phyloP scores from a whole-genome alignment of 2,113 vertebrate species.

The Varanus komodoensis region DNA sequence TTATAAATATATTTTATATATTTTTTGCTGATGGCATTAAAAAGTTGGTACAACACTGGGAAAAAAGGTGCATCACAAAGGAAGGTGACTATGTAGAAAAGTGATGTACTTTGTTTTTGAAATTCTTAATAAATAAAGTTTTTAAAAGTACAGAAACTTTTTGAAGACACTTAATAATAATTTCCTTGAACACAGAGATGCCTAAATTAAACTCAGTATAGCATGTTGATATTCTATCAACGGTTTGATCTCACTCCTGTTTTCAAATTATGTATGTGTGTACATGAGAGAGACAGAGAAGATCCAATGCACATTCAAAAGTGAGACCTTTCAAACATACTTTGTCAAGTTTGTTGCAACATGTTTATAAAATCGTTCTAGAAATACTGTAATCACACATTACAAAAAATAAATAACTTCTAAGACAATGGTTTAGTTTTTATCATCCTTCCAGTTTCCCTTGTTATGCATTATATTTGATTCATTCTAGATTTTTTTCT shows the following conservation, averaged over 20 bases:
- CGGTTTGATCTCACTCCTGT: background rate
- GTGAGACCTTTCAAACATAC: background rate
- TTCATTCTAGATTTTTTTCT: background rate
- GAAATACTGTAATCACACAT: background rate
- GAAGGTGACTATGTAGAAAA: too few species aligned
- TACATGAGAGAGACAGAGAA: background rate
- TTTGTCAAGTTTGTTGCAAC: background rate
- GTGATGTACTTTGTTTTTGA: too few species aligned
- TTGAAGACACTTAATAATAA: background rate
- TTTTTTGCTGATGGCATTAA: too few species aligned
- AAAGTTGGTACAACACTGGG: too few species aligned
- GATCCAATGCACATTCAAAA: background rate
- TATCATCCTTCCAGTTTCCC: background rate
- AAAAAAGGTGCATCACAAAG: too few species aligned
- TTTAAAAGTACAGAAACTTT: too few species aligned
- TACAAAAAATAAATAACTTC: background rate
- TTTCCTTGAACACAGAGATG: background rate
- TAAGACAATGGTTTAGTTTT: slow-evolving; percentile 18
- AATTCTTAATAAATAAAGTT: too few species aligned
- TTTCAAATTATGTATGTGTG: background rate
- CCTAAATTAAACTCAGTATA: background rate
- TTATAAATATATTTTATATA: too few species aligned
- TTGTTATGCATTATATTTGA: slow-evolving; percentile 2
- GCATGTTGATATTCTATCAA: background rate
- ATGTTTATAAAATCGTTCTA: slow-evolving; percentile 6